Base-by-base conservation (phyloP, 1,140 invertebrate genomes). In the Propsilocerus akamusi region DNA sequence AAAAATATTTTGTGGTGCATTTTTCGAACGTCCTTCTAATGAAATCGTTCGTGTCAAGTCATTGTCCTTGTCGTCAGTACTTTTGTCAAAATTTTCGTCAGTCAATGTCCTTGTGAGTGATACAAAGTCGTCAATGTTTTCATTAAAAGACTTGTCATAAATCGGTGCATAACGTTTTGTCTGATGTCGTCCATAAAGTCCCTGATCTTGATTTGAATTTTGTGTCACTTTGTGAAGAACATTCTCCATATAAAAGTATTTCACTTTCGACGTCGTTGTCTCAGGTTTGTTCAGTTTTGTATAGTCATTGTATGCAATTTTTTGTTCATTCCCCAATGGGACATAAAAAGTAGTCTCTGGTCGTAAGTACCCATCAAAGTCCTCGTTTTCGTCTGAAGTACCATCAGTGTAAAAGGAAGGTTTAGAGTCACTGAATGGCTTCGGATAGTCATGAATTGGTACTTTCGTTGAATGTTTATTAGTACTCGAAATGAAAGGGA, bases 301-400 rank as follows among this genome's bases (percentile, higher is more conserved):
- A 26, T n/a, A 12, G 14, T 25, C 12, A 25, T 49, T 37, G 17
- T 32, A 17, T 25, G 26, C 5, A 25, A 37, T 5, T 23, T 17
- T 49, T 20, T 49, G 32, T 25, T 20, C n/a, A 24, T 25, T 25
- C 17, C 34, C 51, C 6, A 24, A 24, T 41, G 23, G 14, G 20
- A 34, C 22, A 23, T 41, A 1, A 60, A 58, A 23, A 55, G 57
- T 4, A 54, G 49, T 0, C 56, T 57, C 49, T 61, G 17, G 17
- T 41, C 34, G 17, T 41, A 20, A 6, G 17, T 17, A 41, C 8
- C 17, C 34, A 17, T 41, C 17, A 41, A 41, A 20, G 3, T 41
- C n/a, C 14, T 41, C 34, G 11, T 41, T 41, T 14, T 41, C 34
- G 12, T 41, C 12, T 37, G n/a, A 41, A 8, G 22, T 10, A 30